Percentiles rank a stretch among this genome's conserved stretches.
These are phyloP conservation scores for Vanessa cardui DNA, from an alignment of 2,888 invertebrate genomes.

Conservation along the genomic window DNA sequence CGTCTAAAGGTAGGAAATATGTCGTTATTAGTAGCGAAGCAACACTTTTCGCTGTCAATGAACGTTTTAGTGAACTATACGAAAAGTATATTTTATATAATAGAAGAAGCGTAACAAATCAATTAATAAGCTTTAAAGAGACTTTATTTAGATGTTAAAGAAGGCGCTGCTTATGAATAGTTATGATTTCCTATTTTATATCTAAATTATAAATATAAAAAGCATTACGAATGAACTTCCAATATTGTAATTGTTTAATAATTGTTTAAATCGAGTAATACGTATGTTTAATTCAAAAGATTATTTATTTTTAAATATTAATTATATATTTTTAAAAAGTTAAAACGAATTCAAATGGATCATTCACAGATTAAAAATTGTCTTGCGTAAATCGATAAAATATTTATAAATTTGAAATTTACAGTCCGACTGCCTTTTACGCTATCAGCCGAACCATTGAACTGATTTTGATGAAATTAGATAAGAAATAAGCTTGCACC, in stretches of 20 bases:
- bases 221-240: conserved; percentile 65
- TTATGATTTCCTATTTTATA: conserved; percentile 41
- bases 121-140: conserved; percentile 46
- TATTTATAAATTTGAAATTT: too few relatives aligned
- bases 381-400: too few relatives aligned
- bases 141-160: conserved; percentile 27
- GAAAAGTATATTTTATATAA: conserved; percentile 30
- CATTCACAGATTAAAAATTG: too few relatives aligned
- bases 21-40: conserved; percentile 5
- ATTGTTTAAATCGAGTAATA: neutral
- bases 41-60: conserved; percentile 10
- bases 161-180: conserved; percentile 13
- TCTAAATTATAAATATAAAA: conserved; percentile 47
- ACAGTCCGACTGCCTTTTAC: too few relatives aligned
- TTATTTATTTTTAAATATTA: neutral
- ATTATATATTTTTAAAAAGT: too few relatives aligned
- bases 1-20: neutral
- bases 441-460: too few relatives aligned
- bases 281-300: too few relatives aligned
- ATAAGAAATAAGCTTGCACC: too few relatives aligned
- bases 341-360: too few relatives aligned
- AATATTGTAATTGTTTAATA: conserved; percentile 47
- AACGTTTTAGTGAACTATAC: conserved; percentile 51
- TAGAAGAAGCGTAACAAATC: conserved; percentile 46
- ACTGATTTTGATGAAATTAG: too few relatives aligned